Conservation (phyloP, 2,113 vertebrate species). For the Heteronetta atricapilla region DNA sequence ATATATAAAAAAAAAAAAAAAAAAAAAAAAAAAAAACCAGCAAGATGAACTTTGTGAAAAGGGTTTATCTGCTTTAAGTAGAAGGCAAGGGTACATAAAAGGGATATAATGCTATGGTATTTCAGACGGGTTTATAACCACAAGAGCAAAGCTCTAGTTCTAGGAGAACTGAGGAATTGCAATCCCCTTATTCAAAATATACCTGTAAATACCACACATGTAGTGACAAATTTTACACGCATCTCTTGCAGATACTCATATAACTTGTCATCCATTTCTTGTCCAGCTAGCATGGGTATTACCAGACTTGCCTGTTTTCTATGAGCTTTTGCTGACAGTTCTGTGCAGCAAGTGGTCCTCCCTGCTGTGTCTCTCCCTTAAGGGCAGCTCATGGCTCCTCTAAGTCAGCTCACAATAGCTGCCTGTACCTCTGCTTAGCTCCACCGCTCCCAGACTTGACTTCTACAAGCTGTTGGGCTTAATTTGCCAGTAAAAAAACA, state of each 20-base stretch:
- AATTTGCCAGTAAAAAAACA: not conserved
- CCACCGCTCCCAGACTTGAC: not conserved
- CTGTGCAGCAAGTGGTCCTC: not conserved
- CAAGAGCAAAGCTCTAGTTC: not conserved
- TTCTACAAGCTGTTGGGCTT: not conserved
- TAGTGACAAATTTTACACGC: not conserved
- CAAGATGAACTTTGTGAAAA: not conserved
- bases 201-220: not conserved
- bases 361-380: not conserved
- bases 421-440: not conserved
- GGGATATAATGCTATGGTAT: not conserved
- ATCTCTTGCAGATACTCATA: not conserved
- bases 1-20: not conserved
- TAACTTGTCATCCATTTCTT: constrained; percentile 19
- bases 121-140: not conserved
- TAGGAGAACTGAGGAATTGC: not conserved
- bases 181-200: not conserved
- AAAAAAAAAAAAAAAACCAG: not conserved
- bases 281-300: not conserved
- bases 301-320: not conserved
- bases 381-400: not conserved
- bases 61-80: not conserved
- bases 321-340: not conserved
- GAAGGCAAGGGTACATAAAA: not conserved
- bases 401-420: not conserved